These are phyloP conservation scores for Spermophilus dauricus DNA, from an alignment of 2,113 vertebrate species.

Conservation along the genomic window DNA sequence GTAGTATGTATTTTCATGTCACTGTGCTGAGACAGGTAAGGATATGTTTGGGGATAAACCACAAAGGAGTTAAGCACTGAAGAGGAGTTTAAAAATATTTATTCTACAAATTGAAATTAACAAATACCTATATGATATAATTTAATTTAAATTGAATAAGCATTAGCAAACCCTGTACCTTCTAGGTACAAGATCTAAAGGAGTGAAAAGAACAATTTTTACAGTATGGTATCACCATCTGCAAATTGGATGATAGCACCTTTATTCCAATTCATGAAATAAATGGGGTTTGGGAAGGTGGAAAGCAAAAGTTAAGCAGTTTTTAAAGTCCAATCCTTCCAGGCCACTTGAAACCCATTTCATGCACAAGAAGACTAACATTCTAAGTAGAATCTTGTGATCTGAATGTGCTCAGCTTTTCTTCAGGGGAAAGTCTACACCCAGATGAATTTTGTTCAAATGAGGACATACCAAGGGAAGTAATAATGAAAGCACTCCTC, in stretches of 20 bases:
- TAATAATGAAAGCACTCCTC: background rate
- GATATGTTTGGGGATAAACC: background rate
- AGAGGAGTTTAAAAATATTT: background rate
- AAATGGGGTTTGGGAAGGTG: background rate
- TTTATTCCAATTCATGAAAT: background rate
- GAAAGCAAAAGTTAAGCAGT: slow-evolving; percentile 25
- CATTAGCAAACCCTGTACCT: background rate
- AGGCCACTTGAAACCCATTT: slow-evolving; percentile 42
- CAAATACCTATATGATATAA: background rate
- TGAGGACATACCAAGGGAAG: background rate
- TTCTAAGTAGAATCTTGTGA: background rate
- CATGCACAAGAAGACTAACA: background rate
- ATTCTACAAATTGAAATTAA: background rate
- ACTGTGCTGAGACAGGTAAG: slow-evolving; percentile 88
- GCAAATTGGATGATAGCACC: background rate
- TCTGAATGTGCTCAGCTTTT: slow-evolving; percentile 3
- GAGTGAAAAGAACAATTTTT: slow-evolving; percentile 1
- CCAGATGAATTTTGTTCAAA: slow-evolving; percentile 47
- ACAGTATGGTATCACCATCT: background rate
- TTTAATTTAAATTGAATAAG: background rate
- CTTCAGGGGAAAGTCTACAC: background rate
- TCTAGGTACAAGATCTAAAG: background rate
- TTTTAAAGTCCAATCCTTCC: slow-evolving; percentile 12
- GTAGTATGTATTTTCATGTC: slow-evolving; percentile 89
- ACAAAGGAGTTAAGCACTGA: background rate